Evolutionary conservation across 2,797 vertebrate species (phyloP).

Genomic region (Gymnoscopelus braueri): DNA sequence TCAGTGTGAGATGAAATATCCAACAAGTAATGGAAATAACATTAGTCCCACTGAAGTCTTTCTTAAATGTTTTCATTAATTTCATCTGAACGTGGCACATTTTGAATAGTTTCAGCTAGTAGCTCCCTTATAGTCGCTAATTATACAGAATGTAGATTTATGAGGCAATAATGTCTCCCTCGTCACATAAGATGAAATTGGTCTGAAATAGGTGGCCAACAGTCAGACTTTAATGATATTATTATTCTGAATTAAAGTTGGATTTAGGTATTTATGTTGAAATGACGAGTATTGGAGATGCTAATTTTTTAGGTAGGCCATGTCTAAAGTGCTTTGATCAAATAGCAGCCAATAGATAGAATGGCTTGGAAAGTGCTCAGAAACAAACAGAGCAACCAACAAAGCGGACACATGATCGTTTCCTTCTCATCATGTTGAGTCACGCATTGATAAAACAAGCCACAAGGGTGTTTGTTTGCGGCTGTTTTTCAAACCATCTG

Average conservation of each 20-base stretch:
- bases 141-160: conserved; percentile 20
- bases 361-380: conserved; percentile 46
- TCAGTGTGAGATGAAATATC: conserved; percentile 70
- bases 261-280: conserved; percentile 42
- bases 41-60: conserved; percentile 45
- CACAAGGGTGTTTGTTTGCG: conserved; percentile 48
- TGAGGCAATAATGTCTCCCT: conserved; percentile 13
- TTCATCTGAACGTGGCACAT: conserved; percentile 33
- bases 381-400: conserved; percentile 49
- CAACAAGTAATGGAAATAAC: conserved; percentile 73
- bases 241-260: neutral
- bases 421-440: conserved; percentile 47
- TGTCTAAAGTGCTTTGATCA: conserved; percentile 42
- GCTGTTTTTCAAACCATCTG: conserved; percentile 65
- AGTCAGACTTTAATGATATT: conserved; percentile 6
- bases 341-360: conserved; percentile 49
- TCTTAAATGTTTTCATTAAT: conserved; percentile 43
- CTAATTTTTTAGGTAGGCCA: conserved; percentile 32
- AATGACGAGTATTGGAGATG: conserved; percentile 32
- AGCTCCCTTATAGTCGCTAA: conserved; percentile 18
- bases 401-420: conserved; percentile 32
- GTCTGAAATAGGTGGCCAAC: neutral
- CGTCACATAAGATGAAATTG: neutral
- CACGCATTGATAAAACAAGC: conserved; percentile 51
- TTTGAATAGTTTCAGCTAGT: conserved; percentile 24